phyloP scores from a whole-genome alignment of 1,140 invertebrate genomes.

The Apis cerana region DNA sequence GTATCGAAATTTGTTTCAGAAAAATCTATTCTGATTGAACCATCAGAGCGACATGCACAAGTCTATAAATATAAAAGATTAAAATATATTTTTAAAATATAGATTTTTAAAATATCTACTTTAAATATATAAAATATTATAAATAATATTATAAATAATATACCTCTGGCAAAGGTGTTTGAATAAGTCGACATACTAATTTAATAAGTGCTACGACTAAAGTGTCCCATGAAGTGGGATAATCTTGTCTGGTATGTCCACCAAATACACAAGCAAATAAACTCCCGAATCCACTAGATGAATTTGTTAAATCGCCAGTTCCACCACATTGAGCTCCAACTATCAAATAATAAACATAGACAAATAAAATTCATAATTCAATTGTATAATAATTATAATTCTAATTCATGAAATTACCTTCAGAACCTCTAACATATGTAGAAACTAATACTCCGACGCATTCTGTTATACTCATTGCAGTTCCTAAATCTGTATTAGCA shows the following conservation, averaged over 20 bases:
- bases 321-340: constrained; percentile 76
- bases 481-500: constrained; percentile 86
- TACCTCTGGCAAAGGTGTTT: constrained; percentile 84
- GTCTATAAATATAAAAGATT: constrained; percentile 41
- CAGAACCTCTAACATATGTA: constrained; percentile 73
- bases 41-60: constrained; percentile 54
- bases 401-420: constrained; percentile 64
- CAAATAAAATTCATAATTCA: background rate
- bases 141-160: constrained; percentile 47
- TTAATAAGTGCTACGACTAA: constrained; percentile 87
- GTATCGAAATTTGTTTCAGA: constrained; percentile 56
- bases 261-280: constrained; percentile 86
- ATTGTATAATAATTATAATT: background rate
- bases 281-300: constrained; percentile 82
- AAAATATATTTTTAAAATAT: background rate
- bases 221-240: constrained; percentile 84
- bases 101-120: background rate
- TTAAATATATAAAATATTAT: constrained; percentile 13
- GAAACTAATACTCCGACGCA: constrained; percentile 84
- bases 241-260: constrained; percentile 82
- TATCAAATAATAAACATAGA: constrained; percentile 34
- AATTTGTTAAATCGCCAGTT: constrained; percentile 71
- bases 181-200: constrained; percentile 86
- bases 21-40: constrained; percentile 68
- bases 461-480: constrained; percentile 88